Evolutionary conservation across 2,888 invertebrate genomes (phyloP), one percentile per base, ranked within the genome.

Genomic region (Sarcophaga variegata): DNA sequence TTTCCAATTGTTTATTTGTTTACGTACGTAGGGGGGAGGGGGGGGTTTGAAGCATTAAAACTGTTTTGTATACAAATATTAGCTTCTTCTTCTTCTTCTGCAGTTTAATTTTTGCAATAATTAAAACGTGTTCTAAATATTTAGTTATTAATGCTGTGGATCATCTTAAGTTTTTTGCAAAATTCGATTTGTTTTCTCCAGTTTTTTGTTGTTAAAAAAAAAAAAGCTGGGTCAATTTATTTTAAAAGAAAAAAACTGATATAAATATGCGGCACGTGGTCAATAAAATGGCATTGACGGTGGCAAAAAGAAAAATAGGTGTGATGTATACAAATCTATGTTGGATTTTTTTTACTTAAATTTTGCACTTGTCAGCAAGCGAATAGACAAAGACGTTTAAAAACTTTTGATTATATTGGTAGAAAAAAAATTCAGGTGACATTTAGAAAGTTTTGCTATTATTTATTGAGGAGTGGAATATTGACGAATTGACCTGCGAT

Each of bases 71-170:
- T 49, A 75, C 49, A 69, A 70, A 75, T 69, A 69, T 54, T 25
- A 59, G 37, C 27, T 67, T 22, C 54, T 49, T 47, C 54, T 49
- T 60, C 69, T 74, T 20, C 12, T 74, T 81, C 60, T 75, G 67
- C 81, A 62, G 62, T 67, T 45, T 8, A 8, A 37, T 37, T 54
- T 54, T 69, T 76, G 75, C 75, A 54, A 12, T 75, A 54, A 45
- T 76, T 49, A 37, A 27, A 59, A 63, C 69, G 37, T 81, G 37
- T 81, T 76, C 70, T 81, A 54, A 63, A 76, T 70, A 63, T 76
- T 76, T 75, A 3, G 17, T 70, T 81, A 62, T 20, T 69, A 8
- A 60, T 47, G 74, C 25, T 70, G 62, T 20, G 14, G 54, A 20
- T 62, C 1, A 20, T 62, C 62, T 62, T 62, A 22, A 11, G 0